A percentile compares a stretch with the other conserved stretches of the same genome.
These are phyloP conservation scores for Drosophila ananassae DNA, from an alignment of 1,140 invertebrate genomes.

Conservation along the genomic window DNA sequence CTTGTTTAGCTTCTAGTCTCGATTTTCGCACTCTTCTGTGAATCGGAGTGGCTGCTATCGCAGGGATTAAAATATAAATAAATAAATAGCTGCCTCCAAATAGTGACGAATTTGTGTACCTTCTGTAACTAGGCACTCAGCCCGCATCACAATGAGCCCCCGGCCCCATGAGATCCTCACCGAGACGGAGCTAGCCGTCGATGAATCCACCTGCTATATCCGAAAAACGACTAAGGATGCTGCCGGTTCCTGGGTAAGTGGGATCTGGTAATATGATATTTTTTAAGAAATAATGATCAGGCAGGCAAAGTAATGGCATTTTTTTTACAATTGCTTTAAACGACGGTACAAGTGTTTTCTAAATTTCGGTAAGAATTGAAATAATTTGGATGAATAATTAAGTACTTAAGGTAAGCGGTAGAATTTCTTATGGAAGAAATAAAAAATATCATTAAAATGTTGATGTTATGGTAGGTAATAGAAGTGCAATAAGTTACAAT, in stretches of 20 bases:
- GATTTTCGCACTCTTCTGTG: conserved; percentile 54
- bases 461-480: not conserved
- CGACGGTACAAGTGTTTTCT: too few species aligned
- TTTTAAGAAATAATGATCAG: too few species aligned
- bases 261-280: not conserved
- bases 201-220: conserved; percentile 39
- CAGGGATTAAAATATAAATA: conserved; percentile 4
- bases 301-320: not conserved
- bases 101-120: conserved; percentile 14
- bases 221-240: conserved; percentile 40
- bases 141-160: conserved; percentile 44
- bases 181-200: conserved; percentile 27
- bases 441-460: not conserved
- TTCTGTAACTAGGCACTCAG: conserved; percentile 30
- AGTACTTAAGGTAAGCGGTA: too few species aligned
- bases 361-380: too few species aligned
- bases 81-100: conserved; percentile 29
- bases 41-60: conserved; percentile 19
- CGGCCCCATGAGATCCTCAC: conserved; percentile 51
- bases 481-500: not conserved
- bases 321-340: not conserved
- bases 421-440: not conserved
- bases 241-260: conserved; percentile 48
- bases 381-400: too few species aligned
- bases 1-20: conserved; percentile 38